phyloP scores from a whole-genome alignment of 2,113 vertebrate species.

The Rhizomys pruinosus region DNA sequence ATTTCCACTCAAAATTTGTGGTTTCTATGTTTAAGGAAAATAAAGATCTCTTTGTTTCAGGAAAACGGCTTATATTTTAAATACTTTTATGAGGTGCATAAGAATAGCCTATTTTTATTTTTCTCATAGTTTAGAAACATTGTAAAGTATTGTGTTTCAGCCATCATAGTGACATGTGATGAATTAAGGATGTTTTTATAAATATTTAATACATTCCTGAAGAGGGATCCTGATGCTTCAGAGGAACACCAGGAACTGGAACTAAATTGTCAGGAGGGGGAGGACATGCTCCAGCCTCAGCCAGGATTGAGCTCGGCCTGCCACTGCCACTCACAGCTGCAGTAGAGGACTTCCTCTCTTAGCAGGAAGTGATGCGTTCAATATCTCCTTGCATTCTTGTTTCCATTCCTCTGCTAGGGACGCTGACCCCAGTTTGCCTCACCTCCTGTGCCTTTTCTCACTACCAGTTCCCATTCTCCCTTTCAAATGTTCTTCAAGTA shows the following conservation, averaged over 20 bases:
- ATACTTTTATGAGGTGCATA: conserved; percentile 48
- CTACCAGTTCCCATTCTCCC: conserved; percentile 23
- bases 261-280: not conserved
- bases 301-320: not conserved
- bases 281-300: too few relatives aligned
- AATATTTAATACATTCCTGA: conserved; percentile 18
- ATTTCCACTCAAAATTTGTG: conserved; percentile 41
- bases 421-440: not conserved
- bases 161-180: not conserved
- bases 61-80: conserved; percentile 57
- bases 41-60: conserved; percentile 66
- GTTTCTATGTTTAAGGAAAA: conserved; percentile 61
- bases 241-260: not conserved
- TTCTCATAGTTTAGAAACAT: conserved; percentile 44
- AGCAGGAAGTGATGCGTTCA: not conserved
- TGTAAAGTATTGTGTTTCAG: conserved; percentile 28
- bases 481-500: conserved; percentile 41
- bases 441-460: conserved; percentile 5
- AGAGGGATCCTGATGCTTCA: not conserved
- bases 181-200: conserved; percentile 45
- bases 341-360: not conserved
- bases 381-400: not conserved
- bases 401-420: not conserved
- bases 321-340: not conserved
- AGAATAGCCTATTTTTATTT: conserved; percentile 56